Percentiles rank a stretch among this genome's conserved stretches.
Conservation (phyloP, 2,113 vertebrate species). For the Penelope pileata region DNA sequence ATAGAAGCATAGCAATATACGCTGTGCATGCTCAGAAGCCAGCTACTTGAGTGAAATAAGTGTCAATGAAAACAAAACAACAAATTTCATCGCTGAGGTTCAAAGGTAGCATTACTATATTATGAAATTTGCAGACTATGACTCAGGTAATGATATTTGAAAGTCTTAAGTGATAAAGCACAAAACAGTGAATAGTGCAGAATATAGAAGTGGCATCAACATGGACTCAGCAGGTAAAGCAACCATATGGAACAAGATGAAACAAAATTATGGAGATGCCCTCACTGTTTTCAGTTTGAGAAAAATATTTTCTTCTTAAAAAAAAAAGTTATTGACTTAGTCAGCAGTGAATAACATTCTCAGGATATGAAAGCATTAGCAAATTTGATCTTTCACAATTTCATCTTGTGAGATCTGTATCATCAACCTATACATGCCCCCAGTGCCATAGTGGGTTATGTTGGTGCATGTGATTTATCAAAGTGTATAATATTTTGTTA, state of each 20-base stretch:
- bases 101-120: not conserved
- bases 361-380: not conserved
- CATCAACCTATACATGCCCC: not conserved
- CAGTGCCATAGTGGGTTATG: not conserved
- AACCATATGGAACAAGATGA: not conserved
- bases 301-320: not conserved
- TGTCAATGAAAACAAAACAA: not conserved
- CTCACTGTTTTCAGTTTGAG: not conserved
- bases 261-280: not conserved
- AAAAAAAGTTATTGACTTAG: not conserved
- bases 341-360: not conserved
- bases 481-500: not conserved
- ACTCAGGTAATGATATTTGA: not conserved
- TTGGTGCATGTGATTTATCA: not conserved
- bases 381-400: too few species aligned
- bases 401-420: not conserved
- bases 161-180: not conserved
- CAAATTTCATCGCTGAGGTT: not conserved
- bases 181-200: not conserved
- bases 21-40: not conserved
- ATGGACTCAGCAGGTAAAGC: not conserved
- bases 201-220: not conserved
- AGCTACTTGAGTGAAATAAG: not conserved
- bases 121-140: not conserved
- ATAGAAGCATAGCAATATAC: not conserved